Conservation (phyloP, 2,113 vertebrate species). For the Hypanus sabinus region DNA sequence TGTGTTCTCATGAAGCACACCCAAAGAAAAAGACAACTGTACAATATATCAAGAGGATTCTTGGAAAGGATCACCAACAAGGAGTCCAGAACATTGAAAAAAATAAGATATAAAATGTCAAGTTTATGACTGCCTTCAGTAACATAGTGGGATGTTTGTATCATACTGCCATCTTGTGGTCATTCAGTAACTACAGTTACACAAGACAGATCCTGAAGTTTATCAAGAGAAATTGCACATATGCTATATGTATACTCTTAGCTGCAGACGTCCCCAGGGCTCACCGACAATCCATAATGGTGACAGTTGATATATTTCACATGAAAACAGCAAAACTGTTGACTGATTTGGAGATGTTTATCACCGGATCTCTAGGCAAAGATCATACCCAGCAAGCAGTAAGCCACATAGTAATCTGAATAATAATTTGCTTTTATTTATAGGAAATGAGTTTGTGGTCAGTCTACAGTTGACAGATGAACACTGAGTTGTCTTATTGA, state of each 20-base stretch:
- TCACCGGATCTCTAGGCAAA: neutral
- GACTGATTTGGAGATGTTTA: neutral
- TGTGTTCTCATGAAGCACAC: no score
- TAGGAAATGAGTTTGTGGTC: neutral
- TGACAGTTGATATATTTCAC: neutral
- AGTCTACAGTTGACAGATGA: neutral
- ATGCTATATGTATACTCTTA: neutral
- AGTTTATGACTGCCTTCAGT: neutral
- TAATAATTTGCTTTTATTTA: neutral
- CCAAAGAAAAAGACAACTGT: neutral
- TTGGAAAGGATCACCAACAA: neutral
- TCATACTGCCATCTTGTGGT: constrained; percentile 27
- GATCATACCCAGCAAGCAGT: neutral
- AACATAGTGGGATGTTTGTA: neutral
- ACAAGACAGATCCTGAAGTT: neutral
- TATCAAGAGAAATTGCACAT: neutral
- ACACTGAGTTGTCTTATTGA: neutral
- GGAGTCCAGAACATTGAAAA: neutral
- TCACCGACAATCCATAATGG: neutral
- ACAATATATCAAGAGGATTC: neutral
- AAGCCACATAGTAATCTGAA: neutral
- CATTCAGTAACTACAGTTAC: neutral
- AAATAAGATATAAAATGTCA: neutral
- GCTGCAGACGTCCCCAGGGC: neutral
- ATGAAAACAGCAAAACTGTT: neutral